These are phyloP conservation scores for Clitarchus hookeri DNA, from an alignment of 2,888 invertebrate species.

Conservation along the genomic window DNA sequence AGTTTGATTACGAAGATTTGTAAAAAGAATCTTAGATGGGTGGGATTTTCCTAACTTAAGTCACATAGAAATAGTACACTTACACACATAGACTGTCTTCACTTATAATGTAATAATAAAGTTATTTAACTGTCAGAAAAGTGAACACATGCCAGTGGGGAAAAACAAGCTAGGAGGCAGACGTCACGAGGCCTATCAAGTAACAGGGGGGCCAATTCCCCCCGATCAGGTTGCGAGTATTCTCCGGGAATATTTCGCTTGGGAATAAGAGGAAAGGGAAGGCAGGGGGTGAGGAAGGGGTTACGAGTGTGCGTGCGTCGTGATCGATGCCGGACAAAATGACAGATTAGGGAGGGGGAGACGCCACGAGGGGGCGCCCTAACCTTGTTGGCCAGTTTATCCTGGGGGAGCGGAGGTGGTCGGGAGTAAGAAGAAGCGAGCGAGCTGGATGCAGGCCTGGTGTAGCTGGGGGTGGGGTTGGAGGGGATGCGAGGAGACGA, in stretches of 20 bases:
- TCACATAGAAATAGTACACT: no score
- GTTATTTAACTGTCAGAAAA: no score
- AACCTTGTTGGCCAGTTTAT: background rate
- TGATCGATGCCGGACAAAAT: conserved; percentile 14
- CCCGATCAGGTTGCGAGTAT: background rate
- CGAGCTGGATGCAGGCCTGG: no score
- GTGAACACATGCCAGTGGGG: no score
- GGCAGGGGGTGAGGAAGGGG: background rate
- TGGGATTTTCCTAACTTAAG: no score
- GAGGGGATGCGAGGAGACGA: background rate
- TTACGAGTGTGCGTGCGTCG: background rate
- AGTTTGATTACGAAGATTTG: no score
- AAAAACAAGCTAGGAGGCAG: background rate
- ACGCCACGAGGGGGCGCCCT: background rate
- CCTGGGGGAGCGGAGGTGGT: background rate
- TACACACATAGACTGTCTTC: no score
- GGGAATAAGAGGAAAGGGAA: background rate
- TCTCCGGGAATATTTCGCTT: background rate
- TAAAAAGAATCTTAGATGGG: no score
- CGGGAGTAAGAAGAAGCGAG: background rate
- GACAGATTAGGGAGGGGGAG: background rate
- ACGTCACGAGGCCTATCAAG: background rate
- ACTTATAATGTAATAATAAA: no score
- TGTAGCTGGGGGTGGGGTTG: background rate
- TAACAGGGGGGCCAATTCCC: background rate